Base-by-base conservation (phyloP, 2,113 vertebrate species). In the Aegithalos caudatus region DNA sequence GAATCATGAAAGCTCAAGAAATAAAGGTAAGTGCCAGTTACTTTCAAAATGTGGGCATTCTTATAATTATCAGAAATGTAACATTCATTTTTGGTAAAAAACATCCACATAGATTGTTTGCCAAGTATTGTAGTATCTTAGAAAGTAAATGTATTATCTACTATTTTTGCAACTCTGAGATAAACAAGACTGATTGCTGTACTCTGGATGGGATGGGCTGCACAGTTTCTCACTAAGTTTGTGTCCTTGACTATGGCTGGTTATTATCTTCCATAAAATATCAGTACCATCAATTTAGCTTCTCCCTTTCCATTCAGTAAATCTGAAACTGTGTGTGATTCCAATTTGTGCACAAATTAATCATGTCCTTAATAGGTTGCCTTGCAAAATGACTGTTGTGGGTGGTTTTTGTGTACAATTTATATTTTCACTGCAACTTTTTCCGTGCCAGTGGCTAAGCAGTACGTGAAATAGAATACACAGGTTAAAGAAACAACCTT, bases 1-100 rank as follows among this genome's bases (percentile, higher is more conserved):
- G 90, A 97, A 57, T 88, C 97, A 97, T 89, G 98, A 98, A 90
- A 97, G 45, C 94, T 95, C 95, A 97, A 97, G 97, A 97, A 95
- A 94, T 84, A 98, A 97, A 97, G 98, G 98, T 98, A 97, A 97
- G 98, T n/a, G 60, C 31, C 61, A 29, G 72, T 61, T 88, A 16
- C 84, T 97, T 94, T 97, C 72, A 88, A 91, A 83, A 81, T 65
- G 3, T 53, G 50, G 50, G 45, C 11, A 58, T 94, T 83, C 3
- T 42, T 95, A 29, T 58, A 73, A 56, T 69, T 40, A 28, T 40
- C 12, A 71, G 10, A 92, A 67, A 28, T n/a, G 5, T 44, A 70
- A 22, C 9, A 20, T 47, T 12, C 14, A 35, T 66, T 65, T 8
- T n/a, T 81, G 17, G 17, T 37, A 48, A 70, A 78, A 67, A 47